Conservation (phyloP, 2,888 invertebrate species). For the Antitype chi region DNA sequence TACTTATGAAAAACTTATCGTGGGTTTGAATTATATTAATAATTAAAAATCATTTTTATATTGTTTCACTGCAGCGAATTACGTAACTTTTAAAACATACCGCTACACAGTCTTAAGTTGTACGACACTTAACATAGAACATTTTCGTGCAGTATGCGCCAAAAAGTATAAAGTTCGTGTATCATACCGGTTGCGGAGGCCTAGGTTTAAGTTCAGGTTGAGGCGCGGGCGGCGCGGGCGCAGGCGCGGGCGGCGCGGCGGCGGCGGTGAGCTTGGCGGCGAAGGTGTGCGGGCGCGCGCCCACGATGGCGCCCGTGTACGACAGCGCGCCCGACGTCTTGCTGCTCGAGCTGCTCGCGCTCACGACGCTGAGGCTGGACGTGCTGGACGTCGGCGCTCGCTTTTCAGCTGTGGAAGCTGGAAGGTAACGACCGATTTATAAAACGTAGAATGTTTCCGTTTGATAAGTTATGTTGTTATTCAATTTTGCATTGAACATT, state of each 20-base stretch:
- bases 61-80: neutral
- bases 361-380: slow-evolving; percentile 24
- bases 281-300: slow-evolving; percentile 92
- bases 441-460: neutral
- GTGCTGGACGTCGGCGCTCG: slow-evolving; percentile 74
- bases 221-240: slow-evolving; percentile 71
- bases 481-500: neutral
- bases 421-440: neutral
- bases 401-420: slow-evolving; percentile 79
- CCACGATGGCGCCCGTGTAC: slow-evolving; percentile 88
- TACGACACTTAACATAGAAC: neutral
- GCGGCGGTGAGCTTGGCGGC: slow-evolving; percentile 93
- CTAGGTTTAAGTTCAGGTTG: slow-evolving; percentile 62
- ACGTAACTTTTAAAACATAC: neutral
- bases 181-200: slow-evolving; percentile 60
- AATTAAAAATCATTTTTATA: neutral
- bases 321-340: slow-evolving; percentile 83
- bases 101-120: neutral
- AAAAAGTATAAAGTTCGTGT: neutral
- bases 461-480: neutral
- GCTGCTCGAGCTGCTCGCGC: slow-evolving; percentile 70
- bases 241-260: slow-evolving; percentile 65
- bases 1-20: too few species aligned
- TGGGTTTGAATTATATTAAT: neutral
- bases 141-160: neutral